phyloP scores from a whole-genome alignment of 2,888 invertebrate genomes.

The Leptinotarsa peninsularis region DNA sequence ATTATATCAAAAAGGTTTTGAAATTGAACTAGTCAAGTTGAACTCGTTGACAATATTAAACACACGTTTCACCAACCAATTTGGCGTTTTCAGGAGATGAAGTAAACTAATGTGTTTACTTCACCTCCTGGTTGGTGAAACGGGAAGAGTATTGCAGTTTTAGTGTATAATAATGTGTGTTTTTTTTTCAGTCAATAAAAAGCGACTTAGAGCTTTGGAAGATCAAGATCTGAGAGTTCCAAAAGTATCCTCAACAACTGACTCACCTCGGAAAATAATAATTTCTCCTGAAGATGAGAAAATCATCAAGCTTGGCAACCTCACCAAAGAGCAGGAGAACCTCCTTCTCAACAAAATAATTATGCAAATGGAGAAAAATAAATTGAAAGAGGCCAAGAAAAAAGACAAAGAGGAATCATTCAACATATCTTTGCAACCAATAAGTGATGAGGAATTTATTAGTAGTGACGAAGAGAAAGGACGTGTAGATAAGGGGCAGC shows the following conservation, averaged over 20 bases:
- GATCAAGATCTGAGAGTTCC: constrained; percentile 53
- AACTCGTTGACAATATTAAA: too few species aligned
- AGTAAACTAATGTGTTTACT: too few species aligned
- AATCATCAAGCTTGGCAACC: constrained; percentile 78
- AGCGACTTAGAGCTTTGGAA: constrained; percentile 44
- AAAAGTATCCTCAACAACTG: constrained; percentile 36
- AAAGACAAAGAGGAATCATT: constrained; percentile 74
- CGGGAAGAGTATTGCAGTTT: too few species aligned
- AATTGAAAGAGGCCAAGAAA: constrained; percentile 81
- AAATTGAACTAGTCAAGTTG: too few species aligned
- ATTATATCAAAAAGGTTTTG: too few species aligned
- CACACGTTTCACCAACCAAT: too few species aligned
- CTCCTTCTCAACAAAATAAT: constrained; percentile 82
- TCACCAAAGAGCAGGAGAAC: constrained; percentile 81
- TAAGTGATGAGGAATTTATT: constrained; percentile 65
- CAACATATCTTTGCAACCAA: constrained; percentile 60
- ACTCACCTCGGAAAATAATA: constrained; percentile 70
- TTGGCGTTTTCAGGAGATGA: too few species aligned
- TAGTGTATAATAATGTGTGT: neutral
- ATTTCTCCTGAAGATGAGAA: constrained; percentile 87
- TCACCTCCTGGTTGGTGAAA: too few species aligned
- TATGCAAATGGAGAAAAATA: constrained; percentile 81
- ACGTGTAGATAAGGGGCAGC: constrained; percentile 47
- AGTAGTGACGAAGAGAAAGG: constrained; percentile 55
- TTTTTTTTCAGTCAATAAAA: constrained; percentile 53